Evolutionary conservation across 2,888 invertebrate genomes (phyloP).

Genomic region (Sympetrum striolatum): DNA sequence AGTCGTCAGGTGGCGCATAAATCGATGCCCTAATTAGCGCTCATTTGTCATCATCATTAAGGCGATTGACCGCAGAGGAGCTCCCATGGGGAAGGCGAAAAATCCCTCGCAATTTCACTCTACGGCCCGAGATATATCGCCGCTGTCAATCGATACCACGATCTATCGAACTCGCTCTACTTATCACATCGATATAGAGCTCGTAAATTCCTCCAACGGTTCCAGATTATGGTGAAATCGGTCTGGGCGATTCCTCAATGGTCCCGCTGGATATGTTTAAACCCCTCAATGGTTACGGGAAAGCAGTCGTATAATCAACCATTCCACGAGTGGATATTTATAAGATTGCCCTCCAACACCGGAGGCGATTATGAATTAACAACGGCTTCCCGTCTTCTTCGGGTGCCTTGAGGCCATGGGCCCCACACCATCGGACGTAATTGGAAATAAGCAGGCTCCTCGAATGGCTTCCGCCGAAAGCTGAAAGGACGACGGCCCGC

Average conservation of each 20-base stretch:
- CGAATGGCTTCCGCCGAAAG: neutral
- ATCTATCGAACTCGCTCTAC: too few relatives aligned
- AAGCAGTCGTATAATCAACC: neutral
- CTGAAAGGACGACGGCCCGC: neutral
- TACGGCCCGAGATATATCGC: too few relatives aligned
- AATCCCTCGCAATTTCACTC: too few relatives aligned
- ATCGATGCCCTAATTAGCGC: too few relatives aligned
- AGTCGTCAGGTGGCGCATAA: too few relatives aligned
- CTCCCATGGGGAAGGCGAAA: too few relatives aligned
- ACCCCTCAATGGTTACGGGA: neutral
- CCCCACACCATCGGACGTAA: neutral
- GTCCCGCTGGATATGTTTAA: neutral
- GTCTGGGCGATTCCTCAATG: neutral
- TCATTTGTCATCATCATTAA: too few relatives aligned
- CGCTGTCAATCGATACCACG: too few relatives aligned
- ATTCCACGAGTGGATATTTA: neutral
- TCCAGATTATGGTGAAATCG: neutral
- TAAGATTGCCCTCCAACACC: neutral
- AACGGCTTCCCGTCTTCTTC: neutral
- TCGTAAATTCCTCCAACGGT: neutral
- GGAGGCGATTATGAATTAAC: neutral
- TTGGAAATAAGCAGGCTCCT: neutral
- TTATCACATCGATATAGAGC: neutral
- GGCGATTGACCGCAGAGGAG: too few relatives aligned
- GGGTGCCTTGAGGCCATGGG: neutral